These are phyloP conservation scores for Aplidium turbinatum DNA, from an alignment of 23 tunicate genomes.

Conservation along the genomic window DNA sequence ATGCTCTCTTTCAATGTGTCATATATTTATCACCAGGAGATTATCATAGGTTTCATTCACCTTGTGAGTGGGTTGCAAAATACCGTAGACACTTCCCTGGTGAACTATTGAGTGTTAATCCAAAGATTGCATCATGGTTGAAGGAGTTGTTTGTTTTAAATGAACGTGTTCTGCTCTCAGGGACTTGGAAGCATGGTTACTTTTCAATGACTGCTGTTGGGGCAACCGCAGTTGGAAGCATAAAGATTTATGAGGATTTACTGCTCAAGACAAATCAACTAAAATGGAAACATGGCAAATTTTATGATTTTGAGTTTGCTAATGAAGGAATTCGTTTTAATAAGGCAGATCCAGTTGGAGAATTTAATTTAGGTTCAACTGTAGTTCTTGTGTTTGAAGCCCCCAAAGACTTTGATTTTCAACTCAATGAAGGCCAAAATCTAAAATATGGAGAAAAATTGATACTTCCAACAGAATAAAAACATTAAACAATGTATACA, in stretches of 20 bases:
- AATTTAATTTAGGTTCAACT: conserved; percentile 91
- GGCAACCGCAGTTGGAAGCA: conserved; percentile 92
- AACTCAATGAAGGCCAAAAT: conserved; percentile 22
- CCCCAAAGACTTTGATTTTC: conserved; percentile 52
- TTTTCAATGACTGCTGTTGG: conserved; percentile 92
- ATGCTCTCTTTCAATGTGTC: conserved; percentile 78
- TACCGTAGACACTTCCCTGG: conserved; percentile 91
- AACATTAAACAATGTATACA: no score
- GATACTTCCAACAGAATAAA: no score
- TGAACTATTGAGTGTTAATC: conserved; percentile 89
- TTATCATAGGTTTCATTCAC: conserved; percentile 89
- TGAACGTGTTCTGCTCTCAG: conserved; percentile 83
- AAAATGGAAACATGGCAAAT: conserved; percentile 42
- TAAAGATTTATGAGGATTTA: conserved; percentile 70
- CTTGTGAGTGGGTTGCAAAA: conserved; percentile 75
- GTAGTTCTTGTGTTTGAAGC: conserved; percentile 94
- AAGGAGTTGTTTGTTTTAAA: conserved; percentile 77
- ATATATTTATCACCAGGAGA: conserved; percentile 94
- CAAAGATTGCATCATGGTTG: conserved; percentile 61
- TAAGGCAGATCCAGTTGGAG: conserved; percentile 78
- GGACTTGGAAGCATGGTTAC: conserved; percentile 86
- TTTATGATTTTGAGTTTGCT: conserved; percentile 34
- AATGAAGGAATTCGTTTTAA: conserved; percentile 17
- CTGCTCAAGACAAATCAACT: conserved; percentile 63
- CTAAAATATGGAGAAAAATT: conserved; percentile 43